A percentile compares a stretch with the other conserved stretches of the same genome.
Evolutionary conservation across 2,888 invertebrate species (phyloP).

Genomic region (Dromius quadrimaculatus): DNA sequence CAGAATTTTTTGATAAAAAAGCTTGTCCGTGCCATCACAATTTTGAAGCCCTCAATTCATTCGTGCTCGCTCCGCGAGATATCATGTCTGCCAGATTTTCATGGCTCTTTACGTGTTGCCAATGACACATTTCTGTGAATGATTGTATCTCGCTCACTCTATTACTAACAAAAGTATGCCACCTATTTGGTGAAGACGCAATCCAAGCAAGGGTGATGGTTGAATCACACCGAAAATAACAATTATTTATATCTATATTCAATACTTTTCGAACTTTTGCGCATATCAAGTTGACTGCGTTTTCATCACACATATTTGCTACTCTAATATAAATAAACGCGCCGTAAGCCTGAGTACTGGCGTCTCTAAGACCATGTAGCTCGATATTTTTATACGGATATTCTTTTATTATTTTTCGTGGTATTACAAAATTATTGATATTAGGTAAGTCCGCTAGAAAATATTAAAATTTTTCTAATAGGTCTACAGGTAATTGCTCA

Average conservation of each 20-base stretch:
- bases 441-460: slow-evolving; percentile 1
- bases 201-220: slow-evolving; percentile 59
- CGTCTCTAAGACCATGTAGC: slow-evolving; percentile 58
- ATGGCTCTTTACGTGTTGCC: slow-evolving; percentile 47
- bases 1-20: not conserved
- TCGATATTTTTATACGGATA: slow-evolving; percentile 30
- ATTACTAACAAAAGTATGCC: slow-evolving; percentile 56
- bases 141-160: slow-evolving; percentile 53
- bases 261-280: slow-evolving; percentile 48
- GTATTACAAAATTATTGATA: slow-evolving; percentile 8
- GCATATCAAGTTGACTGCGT: slow-evolving; percentile 26
- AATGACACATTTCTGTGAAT: slow-evolving; percentile 33
- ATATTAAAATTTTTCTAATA: not conserved
- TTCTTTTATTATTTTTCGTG: not conserved
- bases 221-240: slow-evolving; percentile 57
- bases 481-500: not conserved
- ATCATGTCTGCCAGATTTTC: slow-evolving; percentile 53
- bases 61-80: slow-evolving; percentile 50
- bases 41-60: not conserved
- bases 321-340: slow-evolving; percentile 56
- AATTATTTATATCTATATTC: slow-evolving; percentile 8
- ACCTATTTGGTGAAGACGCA: slow-evolving; percentile 47
- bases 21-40: slow-evolving; percentile 48
- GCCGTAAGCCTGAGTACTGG: slow-evolving; percentile 56
- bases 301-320: slow-evolving; percentile 6